A percentile compares a stretch with the other conserved stretches of the same genome.
Conservation (phyloP, 1,140 invertebrate genomes). For the Drosophila elegans region DNA sequence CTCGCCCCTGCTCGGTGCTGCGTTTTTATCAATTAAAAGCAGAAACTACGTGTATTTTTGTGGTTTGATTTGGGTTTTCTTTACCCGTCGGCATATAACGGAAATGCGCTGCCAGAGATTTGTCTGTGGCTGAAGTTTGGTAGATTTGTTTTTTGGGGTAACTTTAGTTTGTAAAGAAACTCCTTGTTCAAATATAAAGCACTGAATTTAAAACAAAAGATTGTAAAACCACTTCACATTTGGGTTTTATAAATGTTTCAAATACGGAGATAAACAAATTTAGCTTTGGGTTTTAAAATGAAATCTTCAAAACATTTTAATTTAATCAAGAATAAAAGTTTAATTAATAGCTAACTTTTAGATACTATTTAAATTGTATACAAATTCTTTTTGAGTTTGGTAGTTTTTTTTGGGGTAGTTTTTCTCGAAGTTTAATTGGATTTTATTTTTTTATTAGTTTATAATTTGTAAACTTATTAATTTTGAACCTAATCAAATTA, state of each 20-base stretch:
- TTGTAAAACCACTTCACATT: background rate
- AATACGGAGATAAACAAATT: background rate
- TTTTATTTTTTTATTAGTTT: background rate
- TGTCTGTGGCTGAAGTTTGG: constrained; percentile 38
- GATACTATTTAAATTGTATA: background rate
- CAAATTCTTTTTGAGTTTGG: background rate
- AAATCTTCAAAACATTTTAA: too few species aligned
- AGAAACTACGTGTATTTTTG: constrained; percentile 38
- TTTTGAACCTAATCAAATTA: too few species aligned
- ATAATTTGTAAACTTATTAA: too few species aligned
- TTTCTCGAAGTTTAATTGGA: background rate
- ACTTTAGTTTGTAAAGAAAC: too few species aligned
- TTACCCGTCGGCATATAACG: constrained; percentile 58
- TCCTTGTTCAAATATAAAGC: background rate
- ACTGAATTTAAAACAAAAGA: background rate
- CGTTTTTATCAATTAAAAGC: constrained; percentile 77
- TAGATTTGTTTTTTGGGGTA: background rate
- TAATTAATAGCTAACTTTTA: too few species aligned
- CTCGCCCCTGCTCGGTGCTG: background rate
- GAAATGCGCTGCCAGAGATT: constrained; percentile 42
- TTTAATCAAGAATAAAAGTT: too few species aligned
- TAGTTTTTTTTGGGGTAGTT: too few species aligned
- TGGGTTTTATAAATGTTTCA: background rate
- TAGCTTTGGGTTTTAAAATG: background rate
- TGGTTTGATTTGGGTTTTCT: constrained; percentile 39